Percentiles rank a stretch among this genome's conserved stretches.
phyloP scores from a whole-genome alignment of 2,888 invertebrate species.

The Synanthedon myopaeformis region DNA sequence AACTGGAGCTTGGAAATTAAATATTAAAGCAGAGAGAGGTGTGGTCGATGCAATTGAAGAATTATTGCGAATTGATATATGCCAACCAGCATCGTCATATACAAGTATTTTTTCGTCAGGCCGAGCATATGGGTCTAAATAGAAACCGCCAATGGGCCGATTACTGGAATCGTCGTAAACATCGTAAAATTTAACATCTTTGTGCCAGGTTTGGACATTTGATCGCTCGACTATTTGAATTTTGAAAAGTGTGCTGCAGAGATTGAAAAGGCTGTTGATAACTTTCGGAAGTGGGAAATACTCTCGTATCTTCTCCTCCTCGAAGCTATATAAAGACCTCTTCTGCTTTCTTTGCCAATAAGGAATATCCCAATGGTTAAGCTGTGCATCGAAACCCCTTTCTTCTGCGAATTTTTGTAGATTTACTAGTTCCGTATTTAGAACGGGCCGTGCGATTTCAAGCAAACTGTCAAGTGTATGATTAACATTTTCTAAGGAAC shows the following conservation, averaged over 20 bases:
- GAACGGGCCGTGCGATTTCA: constrained; percentile 78
- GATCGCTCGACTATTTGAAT: constrained; percentile 77
- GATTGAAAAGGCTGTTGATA: constrained; percentile 79
- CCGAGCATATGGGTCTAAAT: constrained; percentile 83
- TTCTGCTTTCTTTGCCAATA: constrained; percentile 88
- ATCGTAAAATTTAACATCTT: constrained; percentile 86
- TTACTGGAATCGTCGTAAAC: constrained; percentile 77
- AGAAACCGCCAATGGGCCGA: constrained; percentile 83
- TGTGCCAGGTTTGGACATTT: constrained; percentile 83
- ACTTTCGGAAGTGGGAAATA: constrained; percentile 89
- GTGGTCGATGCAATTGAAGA: constrained; percentile 73
- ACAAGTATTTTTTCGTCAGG: constrained; percentile 73
- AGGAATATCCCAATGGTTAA: constrained; percentile 87
- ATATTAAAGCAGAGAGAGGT: constrained; percentile 85
- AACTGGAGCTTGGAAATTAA: constrained; percentile 80
- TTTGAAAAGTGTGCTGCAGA: constrained; percentile 83
- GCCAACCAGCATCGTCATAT: constrained; percentile 77
- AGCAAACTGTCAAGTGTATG: constrained; percentile 76
- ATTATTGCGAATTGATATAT: constrained; percentile 81
- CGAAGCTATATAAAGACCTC: constrained; percentile 73
- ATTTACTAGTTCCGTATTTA: constrained; percentile 78
- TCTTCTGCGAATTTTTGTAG: constrained; percentile 80
- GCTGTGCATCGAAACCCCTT: constrained; percentile 75
- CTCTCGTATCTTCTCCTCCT: constrained; percentile 78
- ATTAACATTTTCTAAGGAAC: constrained; percentile 79